Evolutionary conservation across 2,888 invertebrate genomes (phyloP).

Genomic region (Drosophila melanosoma): DNA sequence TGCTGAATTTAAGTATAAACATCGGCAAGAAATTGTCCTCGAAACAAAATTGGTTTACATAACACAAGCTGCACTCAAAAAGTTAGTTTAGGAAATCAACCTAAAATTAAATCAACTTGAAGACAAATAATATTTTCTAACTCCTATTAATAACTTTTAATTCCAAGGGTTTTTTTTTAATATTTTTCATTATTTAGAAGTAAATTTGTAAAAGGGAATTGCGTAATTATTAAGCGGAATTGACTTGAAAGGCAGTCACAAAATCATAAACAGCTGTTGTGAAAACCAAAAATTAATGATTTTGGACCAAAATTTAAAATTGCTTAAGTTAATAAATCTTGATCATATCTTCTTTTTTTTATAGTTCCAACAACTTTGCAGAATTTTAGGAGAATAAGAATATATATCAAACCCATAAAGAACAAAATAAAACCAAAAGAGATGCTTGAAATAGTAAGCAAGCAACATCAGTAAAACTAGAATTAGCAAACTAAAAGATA

Average conservation of each 20-base stretch:
- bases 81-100: neutral
- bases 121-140: neutral
- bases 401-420: neutral
- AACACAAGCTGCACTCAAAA: neutral
- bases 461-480: conserved; percentile 1
- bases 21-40: neutral
- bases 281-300: neutral
- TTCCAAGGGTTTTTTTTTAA: neutral
- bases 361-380: neutral
- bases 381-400: neutral
- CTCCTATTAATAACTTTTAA: neutral
- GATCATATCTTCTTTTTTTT: neutral
- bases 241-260: neutral
- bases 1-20: neutral
- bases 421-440: neutral
- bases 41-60: neutral
- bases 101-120: neutral
- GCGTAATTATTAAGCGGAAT: neutral
- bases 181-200: neutral
- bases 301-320: neutral
- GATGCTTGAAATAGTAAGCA: neutral
- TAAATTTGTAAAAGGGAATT: neutral
- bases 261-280: too few relatives aligned
- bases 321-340: neutral
- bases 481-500: neutral